Evolutionary conservation across 2,113 vertebrate species (phyloP).

Genomic region (Canis aureus): DNA sequence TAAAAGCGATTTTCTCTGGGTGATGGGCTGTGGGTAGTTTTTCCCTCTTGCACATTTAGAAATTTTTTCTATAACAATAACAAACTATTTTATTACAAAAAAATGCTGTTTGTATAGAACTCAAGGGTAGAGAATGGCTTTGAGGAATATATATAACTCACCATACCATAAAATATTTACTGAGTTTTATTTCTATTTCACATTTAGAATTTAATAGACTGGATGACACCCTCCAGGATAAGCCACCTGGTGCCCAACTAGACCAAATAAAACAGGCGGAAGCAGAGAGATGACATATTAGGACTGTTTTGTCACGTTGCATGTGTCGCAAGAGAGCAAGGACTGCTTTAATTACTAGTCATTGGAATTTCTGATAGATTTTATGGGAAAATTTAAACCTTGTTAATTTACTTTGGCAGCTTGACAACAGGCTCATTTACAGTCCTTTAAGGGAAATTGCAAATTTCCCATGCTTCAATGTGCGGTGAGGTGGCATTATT

Average conservation of each 20-base stretch:
- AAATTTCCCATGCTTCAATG: slow-evolving; percentile 60
- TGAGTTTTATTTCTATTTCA: slow-evolving; percentile 63
- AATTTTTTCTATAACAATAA: slow-evolving; percentile 7
- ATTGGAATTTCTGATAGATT: slow-evolving; percentile 81
- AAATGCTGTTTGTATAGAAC: slow-evolving; percentile 35
- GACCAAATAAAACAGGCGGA: slow-evolving; percentile 74
- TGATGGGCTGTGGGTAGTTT: background rate
- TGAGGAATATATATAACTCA: slow-evolving; percentile 67
- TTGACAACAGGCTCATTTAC: slow-evolving; percentile 78
- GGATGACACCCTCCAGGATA: slow-evolving; percentile 33
- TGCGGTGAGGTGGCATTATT: slow-evolving; percentile 41
- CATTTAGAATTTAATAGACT: slow-evolving; percentile 70
- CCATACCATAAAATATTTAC: slow-evolving; percentile 74
- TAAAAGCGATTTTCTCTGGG: background rate
- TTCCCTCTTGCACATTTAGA: background rate
- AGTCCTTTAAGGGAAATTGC: slow-evolving; percentile 63
- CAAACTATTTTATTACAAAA: slow-evolving; percentile 52
- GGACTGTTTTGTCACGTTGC: slow-evolving; percentile 69
- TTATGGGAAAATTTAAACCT: slow-evolving; percentile 73
- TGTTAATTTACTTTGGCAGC: slow-evolving; percentile 84
- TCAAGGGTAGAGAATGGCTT: slow-evolving; percentile 30
- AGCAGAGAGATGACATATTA: slow-evolving; percentile 4
- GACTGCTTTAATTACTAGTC: slow-evolving; percentile 83
- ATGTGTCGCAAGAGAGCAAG: slow-evolving; percentile 74
- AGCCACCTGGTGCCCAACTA: slow-evolving; percentile 20